Conservation (phyloP, 1,140 invertebrate species). For the Drosophila nigromelanica region DNA sequence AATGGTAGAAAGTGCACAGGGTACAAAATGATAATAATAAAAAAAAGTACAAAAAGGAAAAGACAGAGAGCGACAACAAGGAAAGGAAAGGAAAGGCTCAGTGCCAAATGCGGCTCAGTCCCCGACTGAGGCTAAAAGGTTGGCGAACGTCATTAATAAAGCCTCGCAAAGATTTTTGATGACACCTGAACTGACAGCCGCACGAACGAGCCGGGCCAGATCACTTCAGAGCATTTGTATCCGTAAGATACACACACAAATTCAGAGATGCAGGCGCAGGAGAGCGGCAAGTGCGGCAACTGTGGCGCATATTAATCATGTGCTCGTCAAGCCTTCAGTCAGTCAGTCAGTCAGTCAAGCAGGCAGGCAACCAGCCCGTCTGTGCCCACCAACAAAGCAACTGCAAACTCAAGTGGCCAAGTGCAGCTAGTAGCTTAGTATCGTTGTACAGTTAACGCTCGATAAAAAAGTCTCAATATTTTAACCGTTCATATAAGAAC, state of each 20-base stretch:
- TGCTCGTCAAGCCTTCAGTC: slow-evolving; percentile 68
- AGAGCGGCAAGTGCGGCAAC: slow-evolving; percentile 33
- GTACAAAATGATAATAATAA: not conserved
- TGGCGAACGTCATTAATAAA: slow-evolving; percentile 78
- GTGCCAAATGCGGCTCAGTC: slow-evolving; percentile 20
- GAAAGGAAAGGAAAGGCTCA: slow-evolving; percentile 46
- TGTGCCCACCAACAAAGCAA: slow-evolving; percentile 68
- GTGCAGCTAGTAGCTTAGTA: slow-evolving; percentile 20
- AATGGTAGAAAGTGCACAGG: slow-evolving; percentile 47
- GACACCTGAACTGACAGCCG: slow-evolving; percentile 79
- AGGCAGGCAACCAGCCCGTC: slow-evolving; percentile 8
- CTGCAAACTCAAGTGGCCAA: slow-evolving; percentile 47
- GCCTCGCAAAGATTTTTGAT: slow-evolving; percentile 75
- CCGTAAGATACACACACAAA: slow-evolving; percentile 33
- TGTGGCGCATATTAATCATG: slow-evolving; percentile 79
- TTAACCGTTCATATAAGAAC: too few species aligned
- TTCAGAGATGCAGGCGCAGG: slow-evolving; percentile 5
- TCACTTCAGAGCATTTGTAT: slow-evolving; percentile 65
- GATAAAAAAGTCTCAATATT: too few species aligned
- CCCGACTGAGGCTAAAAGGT: slow-evolving; percentile 42
- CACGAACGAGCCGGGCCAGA: slow-evolving; percentile 52
- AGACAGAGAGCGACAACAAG: slow-evolving; percentile 13
- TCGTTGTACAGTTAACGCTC: not conserved
- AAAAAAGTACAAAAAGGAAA: slow-evolving; percentile 12
- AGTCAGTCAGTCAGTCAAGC: slow-evolving; percentile 10